Evolutionary conservation across 2,888 invertebrate genomes (phyloP).

Genomic region (Apamea epomidion): DNA sequence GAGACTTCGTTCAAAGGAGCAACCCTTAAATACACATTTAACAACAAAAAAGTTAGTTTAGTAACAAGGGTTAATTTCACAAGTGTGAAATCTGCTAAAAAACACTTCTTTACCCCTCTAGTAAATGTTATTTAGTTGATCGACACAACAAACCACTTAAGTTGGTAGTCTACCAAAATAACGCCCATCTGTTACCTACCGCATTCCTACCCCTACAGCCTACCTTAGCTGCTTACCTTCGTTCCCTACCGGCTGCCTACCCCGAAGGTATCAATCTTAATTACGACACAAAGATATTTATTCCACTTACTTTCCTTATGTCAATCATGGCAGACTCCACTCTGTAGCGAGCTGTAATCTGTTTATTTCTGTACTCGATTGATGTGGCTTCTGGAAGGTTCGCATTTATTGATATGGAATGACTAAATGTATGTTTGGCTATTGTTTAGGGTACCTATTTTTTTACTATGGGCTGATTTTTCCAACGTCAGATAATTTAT

Average conservation of each 20-base stretch:
- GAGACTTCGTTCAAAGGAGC: not conserved
- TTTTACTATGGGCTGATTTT: not conserved
- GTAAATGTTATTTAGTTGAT: slow-evolving; percentile 13
- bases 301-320: slow-evolving; percentile 34
- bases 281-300: slow-evolving; percentile 71
- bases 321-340: slow-evolving; percentile 45
- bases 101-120: not conserved
- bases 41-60: not conserved
- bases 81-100: not conserved
- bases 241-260: not conserved
- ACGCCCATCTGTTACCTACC: slow-evolving; percentile 2
- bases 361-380: slow-evolving; percentile 39
- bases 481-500: too few species aligned
- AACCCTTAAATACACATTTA: not conserved
- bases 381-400: slow-evolving; percentile 1
- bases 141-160: slow-evolving; percentile 45
- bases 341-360: slow-evolving; percentile 28
- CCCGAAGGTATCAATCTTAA: slow-evolving; percentile 69
- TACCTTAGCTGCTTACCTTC: slow-evolving; percentile 2
- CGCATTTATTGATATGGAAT: slow-evolving; percentile 8
- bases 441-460: not conserved
- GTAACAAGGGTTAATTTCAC: not conserved
- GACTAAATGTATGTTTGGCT: not conserved
- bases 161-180: slow-evolving; percentile 28
- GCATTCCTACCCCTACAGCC: not conserved